Base-by-base conservation (phyloP, 1,140 invertebrate genomes). In the Apis florea region DNA sequence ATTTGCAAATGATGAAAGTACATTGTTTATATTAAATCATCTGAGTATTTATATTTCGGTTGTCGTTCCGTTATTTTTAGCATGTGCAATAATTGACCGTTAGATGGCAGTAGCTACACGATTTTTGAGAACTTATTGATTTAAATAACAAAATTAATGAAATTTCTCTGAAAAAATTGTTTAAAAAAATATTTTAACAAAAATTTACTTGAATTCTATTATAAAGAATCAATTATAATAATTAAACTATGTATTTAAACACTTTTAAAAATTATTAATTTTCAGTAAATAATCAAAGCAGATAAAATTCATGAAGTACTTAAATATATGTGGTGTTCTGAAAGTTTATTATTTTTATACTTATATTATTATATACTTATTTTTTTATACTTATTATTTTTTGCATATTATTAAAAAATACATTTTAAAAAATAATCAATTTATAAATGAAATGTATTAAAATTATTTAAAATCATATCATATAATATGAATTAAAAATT, bases 1-100 rank as follows among this genome's bases (percentile, higher is more conserved):
- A 82, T 84, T 85, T 88, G 82, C 80, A 86, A 89, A 87, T 82
- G 79, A 88, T 76, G 71, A 76, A 88, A 69, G 85, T 85, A 78
- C 75, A 79, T 85, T 85, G 83, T 87, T 85, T 86, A 85, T 67
- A 85, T 66, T 61, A 83, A 85, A 84, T 81, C 56, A 76, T 69
- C 47, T 56, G 68, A 82, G 74, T 79, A 68, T 83, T 64, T 69
- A 13, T 74, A 73, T 82, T 80, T 82, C 40, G 59, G 73, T 83
- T 58, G 67, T 58, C 75, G 81, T 53, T 71, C 67, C 68, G 68
- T 51, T 79, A 56, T 47, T 69, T 78, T 83, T 68, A 63, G 47
- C 17, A 24, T 51, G 75, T 83, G 69, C 63, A 5, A 40, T 56
- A 24, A 24, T 70, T 49, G 49, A 64, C 81, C 61, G 59, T 58